These are phyloP conservation scores for Leptodactylus fuscus DNA, from an alignment of 2,113 vertebrate species.

Conservation along the genomic window DNA sequence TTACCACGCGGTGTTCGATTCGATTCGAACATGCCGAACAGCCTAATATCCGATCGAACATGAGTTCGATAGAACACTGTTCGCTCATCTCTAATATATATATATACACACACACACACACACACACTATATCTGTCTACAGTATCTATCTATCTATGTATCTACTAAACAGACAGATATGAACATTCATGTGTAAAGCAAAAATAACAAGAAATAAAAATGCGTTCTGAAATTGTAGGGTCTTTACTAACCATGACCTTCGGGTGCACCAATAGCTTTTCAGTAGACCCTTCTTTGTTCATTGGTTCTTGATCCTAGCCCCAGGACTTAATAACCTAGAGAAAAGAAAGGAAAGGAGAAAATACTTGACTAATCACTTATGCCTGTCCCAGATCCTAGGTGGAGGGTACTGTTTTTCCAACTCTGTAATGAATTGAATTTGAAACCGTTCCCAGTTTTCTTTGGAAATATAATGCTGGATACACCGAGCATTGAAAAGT, in stretches of 20 bases:
- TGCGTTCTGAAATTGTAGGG: not conserved
- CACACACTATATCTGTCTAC: no score
- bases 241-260: not conserved
- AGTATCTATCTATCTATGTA: no score
- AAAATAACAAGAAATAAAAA: not conserved
- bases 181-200: no score
- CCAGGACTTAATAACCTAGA: constrained; percentile 41
- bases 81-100: no score
- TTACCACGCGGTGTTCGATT: no score
- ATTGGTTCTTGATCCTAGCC: constrained; percentile 41
- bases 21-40: no score
- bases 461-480: constrained; percentile 54
- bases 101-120: no score
- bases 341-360: constrained; percentile 19
- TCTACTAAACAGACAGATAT: no score
- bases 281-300: not conserved
- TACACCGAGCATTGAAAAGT: constrained; percentile 36
- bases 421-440: constrained; percentile 56
- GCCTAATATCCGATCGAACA: no score
- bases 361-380: constrained; percentile 48
- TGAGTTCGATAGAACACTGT: no score
- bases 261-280: constrained; percentile 7
- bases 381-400: constrained; percentile 44
- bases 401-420: constrained; percentile 55
- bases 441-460: constrained; percentile 57